Percentiles rank a stretch among this genome's conserved stretches.
These are phyloP conservation scores for Hystrix cristata DNA, from an alignment of 2,113 vertebrate species.

Conservation along the genomic window DNA sequence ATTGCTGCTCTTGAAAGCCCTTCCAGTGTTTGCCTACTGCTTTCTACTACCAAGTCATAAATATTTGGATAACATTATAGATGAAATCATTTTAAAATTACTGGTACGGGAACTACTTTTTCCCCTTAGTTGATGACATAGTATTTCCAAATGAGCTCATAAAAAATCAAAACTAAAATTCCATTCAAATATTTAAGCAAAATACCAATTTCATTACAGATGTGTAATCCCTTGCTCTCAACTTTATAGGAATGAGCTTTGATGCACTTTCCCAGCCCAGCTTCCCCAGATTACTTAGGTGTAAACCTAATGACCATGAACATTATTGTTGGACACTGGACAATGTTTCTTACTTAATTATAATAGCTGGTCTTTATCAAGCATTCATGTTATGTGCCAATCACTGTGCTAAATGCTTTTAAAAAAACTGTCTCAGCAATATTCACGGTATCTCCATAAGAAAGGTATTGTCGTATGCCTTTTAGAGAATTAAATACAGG, in stretches of 20 bases:
- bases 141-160: conserved; percentile 54
- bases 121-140: not conserved
- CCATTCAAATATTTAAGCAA: conserved; percentile 34
- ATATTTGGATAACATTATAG: conserved; percentile 57
- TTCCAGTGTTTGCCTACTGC: conserved; percentile 20
- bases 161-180: conserved; percentile 42
- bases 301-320: not conserved
- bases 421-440: conserved; percentile 50
- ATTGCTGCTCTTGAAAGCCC: conserved; percentile 9
- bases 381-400: not conserved
- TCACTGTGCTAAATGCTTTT: conserved; percentile 2
- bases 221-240: not conserved
- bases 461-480: not conserved
- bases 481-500: conserved; percentile 52
- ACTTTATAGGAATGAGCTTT: not conserved
- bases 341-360: conserved; percentile 37
- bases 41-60: not conserved
- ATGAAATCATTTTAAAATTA: conserved; percentile 64
- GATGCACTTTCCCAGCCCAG: not conserved
- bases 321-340: conserved; percentile 12
- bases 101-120: conserved; percentile 7
- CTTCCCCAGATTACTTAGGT: not conserved
- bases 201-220: not conserved
- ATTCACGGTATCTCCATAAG: not conserved
- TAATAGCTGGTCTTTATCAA: conserved; percentile 15